Conservation (phyloP, 2,888 invertebrate genomes). For the Thymelicus acteon region DNA sequence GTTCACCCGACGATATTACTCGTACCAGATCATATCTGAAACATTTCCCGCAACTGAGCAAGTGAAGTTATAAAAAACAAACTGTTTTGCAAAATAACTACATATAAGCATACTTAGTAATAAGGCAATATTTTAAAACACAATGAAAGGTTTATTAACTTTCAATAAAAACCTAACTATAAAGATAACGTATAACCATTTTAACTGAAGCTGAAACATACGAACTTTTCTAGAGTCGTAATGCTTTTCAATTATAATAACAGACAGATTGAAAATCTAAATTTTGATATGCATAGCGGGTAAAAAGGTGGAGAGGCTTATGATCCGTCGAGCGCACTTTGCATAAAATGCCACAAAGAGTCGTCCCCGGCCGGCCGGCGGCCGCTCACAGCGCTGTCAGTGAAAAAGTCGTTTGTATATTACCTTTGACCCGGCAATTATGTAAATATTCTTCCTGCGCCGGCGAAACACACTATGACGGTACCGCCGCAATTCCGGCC, state of each 20-base stretch:
- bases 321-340: constrained; percentile 26
- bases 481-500: background rate
- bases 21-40: background rate
- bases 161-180: too few species aligned
- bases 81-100: too few species aligned
- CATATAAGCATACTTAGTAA: too few species aligned
- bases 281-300: constrained; percentile 12
- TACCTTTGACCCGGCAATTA: constrained; percentile 32
- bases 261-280: background rate
- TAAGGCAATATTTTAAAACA: too few species aligned
- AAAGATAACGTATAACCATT: too few species aligned
- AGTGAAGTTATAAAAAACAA: background rate
- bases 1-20: background rate
- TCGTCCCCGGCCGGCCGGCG: background rate
- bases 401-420: constrained; percentile 12
- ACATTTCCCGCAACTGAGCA: background rate
- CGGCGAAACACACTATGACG: constrained; percentile 16
- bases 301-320: background rate
- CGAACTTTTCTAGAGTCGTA: too few species aligned
- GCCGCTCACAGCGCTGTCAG: constrained; percentile 15
- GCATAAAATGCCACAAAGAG: constrained; percentile 27
- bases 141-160: too few species aligned
- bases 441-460: constrained; percentile 24
- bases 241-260: too few species aligned
- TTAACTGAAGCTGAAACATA: too few species aligned